Percentiles rank a stretch among this genome's conserved stretches.
phyloP scores from a whole-genome alignment of 2,797 vertebrate species.

The Acrocephalus scirpaceus region DNA sequence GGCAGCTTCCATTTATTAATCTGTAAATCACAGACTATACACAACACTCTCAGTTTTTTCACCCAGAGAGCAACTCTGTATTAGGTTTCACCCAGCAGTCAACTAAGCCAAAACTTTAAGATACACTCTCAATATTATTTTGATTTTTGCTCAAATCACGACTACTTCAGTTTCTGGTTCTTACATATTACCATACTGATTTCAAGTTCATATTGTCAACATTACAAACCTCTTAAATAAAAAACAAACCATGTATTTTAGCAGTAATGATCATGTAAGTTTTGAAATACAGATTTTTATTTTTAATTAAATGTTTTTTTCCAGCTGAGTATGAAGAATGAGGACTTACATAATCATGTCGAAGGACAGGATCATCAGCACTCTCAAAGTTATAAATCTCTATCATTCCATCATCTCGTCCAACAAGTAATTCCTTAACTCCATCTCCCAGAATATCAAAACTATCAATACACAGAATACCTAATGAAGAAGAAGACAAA shows the following conservation, averaged over 20 bases:
- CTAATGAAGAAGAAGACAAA: conserved; percentile 69
- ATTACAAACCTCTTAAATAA: background rate
- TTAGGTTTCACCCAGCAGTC: background rate
- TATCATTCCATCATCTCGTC: conserved; percentile 92
- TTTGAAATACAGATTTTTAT: background rate
- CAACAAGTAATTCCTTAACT: conserved; percentile 91
- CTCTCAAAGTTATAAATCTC: conserved; percentile 89
- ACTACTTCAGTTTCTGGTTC: background rate
- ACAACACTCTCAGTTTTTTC: background rate
- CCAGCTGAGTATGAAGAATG: background rate
- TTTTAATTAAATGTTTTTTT: background rate
- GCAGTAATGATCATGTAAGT: background rate
- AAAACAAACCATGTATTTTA: background rate
- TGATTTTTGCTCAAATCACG: background rate
- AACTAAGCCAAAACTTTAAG: background rate
- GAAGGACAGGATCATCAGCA: conserved; percentile 82
- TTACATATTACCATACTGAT: background rate
- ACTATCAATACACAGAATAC: conserved; percentile 91
- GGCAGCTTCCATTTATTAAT: background rate
- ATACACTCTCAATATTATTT: background rate
- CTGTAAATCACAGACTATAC: background rate
- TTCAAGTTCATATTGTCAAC: background rate
- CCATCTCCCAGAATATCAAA: conserved; percentile 95
- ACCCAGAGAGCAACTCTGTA: background rate
- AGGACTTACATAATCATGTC: conserved; percentile 88